A percentile compares a stretch with the other conserved stretches of the same genome.
These are phyloP conservation scores for Paramacrobiotus metropolitanus DNA, from an alignment of 1,140 invertebrate species.

Conservation along the genomic window DNA sequence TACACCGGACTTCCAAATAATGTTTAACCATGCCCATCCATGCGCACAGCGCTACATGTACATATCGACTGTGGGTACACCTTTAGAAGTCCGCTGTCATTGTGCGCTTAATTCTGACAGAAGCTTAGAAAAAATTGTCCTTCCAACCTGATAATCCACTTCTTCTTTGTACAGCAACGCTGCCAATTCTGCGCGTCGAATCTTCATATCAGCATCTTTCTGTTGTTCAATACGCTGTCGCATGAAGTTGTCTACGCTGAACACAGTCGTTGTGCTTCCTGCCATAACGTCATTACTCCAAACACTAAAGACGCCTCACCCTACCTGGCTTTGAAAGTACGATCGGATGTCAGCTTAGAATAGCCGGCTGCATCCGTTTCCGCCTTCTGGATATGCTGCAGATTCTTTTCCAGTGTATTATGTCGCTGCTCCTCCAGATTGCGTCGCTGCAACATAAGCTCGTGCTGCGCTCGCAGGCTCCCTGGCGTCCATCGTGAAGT, in stretches of 20 bases:
- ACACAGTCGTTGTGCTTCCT: not conserved
- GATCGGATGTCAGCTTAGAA: too few relatives aligned
- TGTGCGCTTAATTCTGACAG: not conserved
- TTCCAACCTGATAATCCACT: not conserved
- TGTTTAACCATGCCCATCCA: not conserved
- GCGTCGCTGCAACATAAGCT: not conserved
- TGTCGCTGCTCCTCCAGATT: not conserved
- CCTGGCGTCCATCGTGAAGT: too few relatives aligned
- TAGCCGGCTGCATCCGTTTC: too few relatives aligned
- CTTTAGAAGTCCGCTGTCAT: not conserved
- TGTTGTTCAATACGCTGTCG: not conserved
- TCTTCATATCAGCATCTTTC: not conserved
- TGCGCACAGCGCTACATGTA: too few relatives aligned
- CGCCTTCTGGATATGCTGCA: too few relatives aligned
- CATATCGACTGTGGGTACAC: too few relatives aligned
- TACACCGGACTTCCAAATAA: not conserved
- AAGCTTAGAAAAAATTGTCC: not conserved
- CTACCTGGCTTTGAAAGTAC: too few relatives aligned
- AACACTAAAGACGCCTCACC: too few relatives aligned
- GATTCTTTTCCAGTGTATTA: too few relatives aligned
- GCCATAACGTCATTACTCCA: too few relatives aligned
- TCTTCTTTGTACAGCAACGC: not conserved
- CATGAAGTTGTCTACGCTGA: slow-evolving; percentile 2
- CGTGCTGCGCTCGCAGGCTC: slow-evolving; percentile 1
- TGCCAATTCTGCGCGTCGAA: not conserved